Percentiles rank a stretch among this genome's conserved stretches.
Evolutionary conservation across 2,797 vertebrate species (phyloP).

Genomic region (Buceros bicornis): DNA sequence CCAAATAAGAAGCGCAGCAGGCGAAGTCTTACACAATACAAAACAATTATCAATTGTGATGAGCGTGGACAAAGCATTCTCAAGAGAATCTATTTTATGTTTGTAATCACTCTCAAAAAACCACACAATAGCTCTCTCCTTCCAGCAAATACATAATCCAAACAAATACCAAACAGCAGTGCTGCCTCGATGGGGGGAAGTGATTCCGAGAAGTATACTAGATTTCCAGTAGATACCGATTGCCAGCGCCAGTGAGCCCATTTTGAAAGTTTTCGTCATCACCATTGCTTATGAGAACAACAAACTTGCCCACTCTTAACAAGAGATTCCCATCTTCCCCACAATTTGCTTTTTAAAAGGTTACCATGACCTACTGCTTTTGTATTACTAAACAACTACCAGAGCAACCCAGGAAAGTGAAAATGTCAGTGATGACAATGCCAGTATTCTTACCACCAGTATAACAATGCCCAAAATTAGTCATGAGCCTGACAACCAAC

Average conservation of each 20-base stretch:
- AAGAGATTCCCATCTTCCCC: not conserved
- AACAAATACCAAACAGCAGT: slow-evolving; percentile 65
- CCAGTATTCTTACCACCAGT: not conserved
- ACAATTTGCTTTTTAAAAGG: not conserved
- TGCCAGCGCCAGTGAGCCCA: not conserved
- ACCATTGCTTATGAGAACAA: not conserved
- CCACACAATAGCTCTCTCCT: slow-evolving; percentile 71
- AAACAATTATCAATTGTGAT: slow-evolving; percentile 73
- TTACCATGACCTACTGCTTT: slow-evolving; percentile 10
- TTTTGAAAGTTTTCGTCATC: slow-evolving; percentile 31
- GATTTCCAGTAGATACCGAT: not conserved
- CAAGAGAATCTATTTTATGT: slow-evolving; percentile 73
- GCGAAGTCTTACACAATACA: slow-evolving; percentile 37
- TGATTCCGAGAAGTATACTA: slow-evolving; percentile 13
- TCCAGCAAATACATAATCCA: slow-evolving; percentile 67
- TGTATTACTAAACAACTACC: not conserved
- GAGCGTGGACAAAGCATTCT: slow-evolving; percentile 45
- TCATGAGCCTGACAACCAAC: not conserved
- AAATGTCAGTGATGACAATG: slow-evolving; percentile 19
- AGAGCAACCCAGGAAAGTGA: slow-evolving; percentile 35
- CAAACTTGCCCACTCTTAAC: not conserved
- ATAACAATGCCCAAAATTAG: slow-evolving; percentile 13
- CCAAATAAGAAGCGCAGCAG: slow-evolving; percentile 5
- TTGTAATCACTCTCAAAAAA: slow-evolving; percentile 71
- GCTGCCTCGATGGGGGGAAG: not conserved